A percentile compares a stretch with the other conserved stretches of the same genome.
phyloP scores from a whole-genome alignment of 2,797 vertebrate genomes.

The Bovichtus diacanthus region DNA sequence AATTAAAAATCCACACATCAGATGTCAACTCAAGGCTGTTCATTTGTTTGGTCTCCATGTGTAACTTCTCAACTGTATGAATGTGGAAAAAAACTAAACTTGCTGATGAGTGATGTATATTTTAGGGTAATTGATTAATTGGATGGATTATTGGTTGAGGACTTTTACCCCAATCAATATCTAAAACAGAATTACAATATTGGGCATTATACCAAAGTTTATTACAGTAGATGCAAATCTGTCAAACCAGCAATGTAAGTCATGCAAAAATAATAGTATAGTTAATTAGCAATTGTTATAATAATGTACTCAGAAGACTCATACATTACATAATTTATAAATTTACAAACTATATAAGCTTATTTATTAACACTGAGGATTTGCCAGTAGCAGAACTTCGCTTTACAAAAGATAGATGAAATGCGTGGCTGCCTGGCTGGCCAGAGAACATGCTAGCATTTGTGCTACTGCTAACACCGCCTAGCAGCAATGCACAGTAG shows the following conservation, averaged over 20 bases:
- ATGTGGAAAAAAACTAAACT: conserved; percentile 21
- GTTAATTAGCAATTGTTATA: conserved; percentile 46
- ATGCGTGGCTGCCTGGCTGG: conserved; percentile 60
- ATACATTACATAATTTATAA: neutral
- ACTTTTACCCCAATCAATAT: neutral
- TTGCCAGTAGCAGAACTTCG: conserved; percentile 22
- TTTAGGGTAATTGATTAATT: neutral
- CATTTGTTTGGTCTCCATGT: conserved; percentile 9
- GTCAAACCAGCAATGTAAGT: conserved; percentile 27
- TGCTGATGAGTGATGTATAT: neutral
- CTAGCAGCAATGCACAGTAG: conserved; percentile 59
- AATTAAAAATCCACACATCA: conserved; percentile 20
- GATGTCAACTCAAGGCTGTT: conserved; percentile 1
- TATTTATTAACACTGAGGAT: neutral
- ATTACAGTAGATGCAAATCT: conserved; percentile 44
- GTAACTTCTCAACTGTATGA: neutral
- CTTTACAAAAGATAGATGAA: conserved; percentile 46
- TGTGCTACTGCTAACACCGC: conserved; percentile 62
- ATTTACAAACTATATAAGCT: neutral
- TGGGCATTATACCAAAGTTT: conserved; percentile 9
- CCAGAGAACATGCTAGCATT: conserved; percentile 67
- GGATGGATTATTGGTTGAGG: no score
- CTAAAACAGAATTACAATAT: conserved; percentile 10
- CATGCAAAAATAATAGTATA: conserved; percentile 48
- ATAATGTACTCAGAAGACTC: neutral